A percentile compares a stretch with the other conserved stretches of the same genome.
phyloP scores from a whole-genome alignment of 2,113 vertebrate genomes.

The Laticauda colubrina region DNA sequence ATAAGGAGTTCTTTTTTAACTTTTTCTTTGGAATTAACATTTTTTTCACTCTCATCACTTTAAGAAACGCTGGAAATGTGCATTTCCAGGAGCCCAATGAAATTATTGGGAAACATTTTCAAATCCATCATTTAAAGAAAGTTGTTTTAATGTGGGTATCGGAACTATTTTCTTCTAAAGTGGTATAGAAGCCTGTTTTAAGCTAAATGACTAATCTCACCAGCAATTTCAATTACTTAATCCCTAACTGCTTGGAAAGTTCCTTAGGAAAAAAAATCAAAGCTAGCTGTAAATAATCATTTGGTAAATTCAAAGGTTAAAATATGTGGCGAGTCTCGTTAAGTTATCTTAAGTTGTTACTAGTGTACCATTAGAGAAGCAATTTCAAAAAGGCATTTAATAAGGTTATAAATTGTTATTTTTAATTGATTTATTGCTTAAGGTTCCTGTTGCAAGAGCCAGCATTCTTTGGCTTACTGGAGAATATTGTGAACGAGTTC shows the following conservation, averaged over 20 bases:
- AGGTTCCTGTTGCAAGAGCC: slow-evolving; percentile 96
- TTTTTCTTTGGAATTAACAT: background rate
- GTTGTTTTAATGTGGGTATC: background rate
- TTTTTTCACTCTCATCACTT: background rate
- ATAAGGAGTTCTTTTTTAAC: background rate
- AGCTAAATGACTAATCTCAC: background rate
- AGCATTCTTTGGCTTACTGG: slow-evolving; percentile 98
- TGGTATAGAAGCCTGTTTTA: background rate
- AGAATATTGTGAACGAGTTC: slow-evolving; percentile 93
- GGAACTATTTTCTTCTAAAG: background rate
- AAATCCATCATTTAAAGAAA: background rate
- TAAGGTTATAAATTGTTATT: background rate
- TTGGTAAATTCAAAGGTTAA: background rate
- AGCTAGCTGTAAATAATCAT: background rate
- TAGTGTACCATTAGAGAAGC: background rate
- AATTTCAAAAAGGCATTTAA: slow-evolving; percentile 3
- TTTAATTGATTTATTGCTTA: slow-evolving; percentile 33
- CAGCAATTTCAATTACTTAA: background rate
- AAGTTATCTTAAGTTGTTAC: background rate
- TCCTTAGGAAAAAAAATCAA: background rate
- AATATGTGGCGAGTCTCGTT: background rate
- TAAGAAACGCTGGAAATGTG: background rate
- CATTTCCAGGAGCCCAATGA: background rate
- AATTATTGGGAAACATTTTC: background rate
- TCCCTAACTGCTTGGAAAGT: background rate